phyloP scores from a whole-genome alignment of 2,113 vertebrate species.

The Dolichallabes microphthalmus region DNA sequence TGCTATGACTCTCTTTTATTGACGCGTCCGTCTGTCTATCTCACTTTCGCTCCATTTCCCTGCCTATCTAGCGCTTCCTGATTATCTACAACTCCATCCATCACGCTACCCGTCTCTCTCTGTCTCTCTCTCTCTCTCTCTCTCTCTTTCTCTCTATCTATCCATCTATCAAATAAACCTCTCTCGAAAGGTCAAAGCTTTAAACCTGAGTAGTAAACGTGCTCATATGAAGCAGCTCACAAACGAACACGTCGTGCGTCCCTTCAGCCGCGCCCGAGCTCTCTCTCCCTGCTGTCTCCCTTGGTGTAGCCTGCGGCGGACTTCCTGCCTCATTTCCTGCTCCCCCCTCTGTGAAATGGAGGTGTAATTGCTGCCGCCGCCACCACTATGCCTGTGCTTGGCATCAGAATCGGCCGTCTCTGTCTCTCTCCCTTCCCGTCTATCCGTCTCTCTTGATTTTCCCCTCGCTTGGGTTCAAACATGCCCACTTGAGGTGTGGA shows the following conservation, averaged over 20 bases:
- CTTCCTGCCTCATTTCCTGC: constrained; percentile 57
- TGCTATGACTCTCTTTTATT: neutral
- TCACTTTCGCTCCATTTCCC: neutral
- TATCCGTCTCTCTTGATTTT: neutral
- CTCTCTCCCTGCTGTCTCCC: constrained; percentile 46
- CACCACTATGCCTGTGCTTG: constrained; percentile 28
- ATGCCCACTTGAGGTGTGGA: neutral
- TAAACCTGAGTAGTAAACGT: neutral
- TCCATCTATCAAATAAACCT: neutral
- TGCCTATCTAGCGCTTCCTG: neutral
- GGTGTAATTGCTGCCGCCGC: constrained; percentile 47
- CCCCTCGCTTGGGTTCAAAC: neutral
- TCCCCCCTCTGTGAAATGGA: constrained; percentile 54
- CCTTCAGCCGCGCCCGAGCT: constrained; percentile 28
- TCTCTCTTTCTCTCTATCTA: neutral
- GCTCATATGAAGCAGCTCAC: constrained; percentile 24
- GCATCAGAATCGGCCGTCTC: constrained; percentile 26
- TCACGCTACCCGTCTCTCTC: neutral
- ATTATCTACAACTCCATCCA: neutral
- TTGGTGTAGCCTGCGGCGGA: constrained; percentile 49
- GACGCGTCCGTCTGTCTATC: neutral
- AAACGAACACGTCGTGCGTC: constrained; percentile 15
- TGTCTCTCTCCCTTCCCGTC: constrained; percentile 10
- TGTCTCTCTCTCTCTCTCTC: neutral
- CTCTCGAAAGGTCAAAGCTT: neutral